A percentile compares a stretch with the other conserved stretches of the same genome.
Conservation (phyloP, 2,797 vertebrate species). For the Paratrypauchen microcephalus region DNA sequence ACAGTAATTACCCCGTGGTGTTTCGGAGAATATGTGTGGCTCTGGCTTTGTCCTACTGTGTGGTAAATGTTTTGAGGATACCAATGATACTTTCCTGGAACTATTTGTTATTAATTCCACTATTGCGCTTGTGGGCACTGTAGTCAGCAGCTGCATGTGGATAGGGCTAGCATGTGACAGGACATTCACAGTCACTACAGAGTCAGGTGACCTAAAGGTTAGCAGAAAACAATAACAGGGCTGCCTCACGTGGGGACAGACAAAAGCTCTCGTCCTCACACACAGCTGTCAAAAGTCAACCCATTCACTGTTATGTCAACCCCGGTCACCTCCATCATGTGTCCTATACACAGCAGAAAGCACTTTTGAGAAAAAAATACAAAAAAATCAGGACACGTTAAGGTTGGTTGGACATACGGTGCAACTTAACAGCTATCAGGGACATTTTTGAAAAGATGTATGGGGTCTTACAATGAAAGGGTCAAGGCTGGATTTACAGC, state of each 20-base stretch:
- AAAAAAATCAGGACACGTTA: background rate
- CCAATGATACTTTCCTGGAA: slow-evolving; percentile 48
- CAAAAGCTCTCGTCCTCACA: slow-evolving; percentile 35
- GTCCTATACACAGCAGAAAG: slow-evolving; percentile 23
- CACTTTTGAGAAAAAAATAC: slow-evolving; percentile 14
- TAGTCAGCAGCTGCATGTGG: slow-evolving; percentile 47
- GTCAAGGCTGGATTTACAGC: background rate
- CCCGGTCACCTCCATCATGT: slow-evolving; percentile 34
- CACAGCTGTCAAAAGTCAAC: slow-evolving; percentile 62
- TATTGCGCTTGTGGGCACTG: slow-evolving; percentile 51
- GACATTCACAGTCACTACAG: slow-evolving; percentile 34
- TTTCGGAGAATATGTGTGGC: slow-evolving; percentile 25
- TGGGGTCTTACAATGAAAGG: background rate
- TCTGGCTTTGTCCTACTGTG: slow-evolving; percentile 34
- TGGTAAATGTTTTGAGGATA: slow-evolving; percentile 59
- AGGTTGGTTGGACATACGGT: background rate
- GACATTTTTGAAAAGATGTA: background rate
- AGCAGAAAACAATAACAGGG: slow-evolving; percentile 64
- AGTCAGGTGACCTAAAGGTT: slow-evolving; percentile 58
- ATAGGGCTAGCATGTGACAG: slow-evolving; percentile 27
- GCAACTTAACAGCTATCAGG: background rate
- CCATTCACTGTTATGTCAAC: slow-evolving; percentile 44
- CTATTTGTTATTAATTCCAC: slow-evolving; percentile 68
- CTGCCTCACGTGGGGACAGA: slow-evolving; percentile 18
- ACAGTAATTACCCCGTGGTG: slow-evolving; percentile 38